Evolutionary conservation across 1,140 invertebrate genomes (phyloP).

Genomic region (Heliconius nattereri): DNA sequence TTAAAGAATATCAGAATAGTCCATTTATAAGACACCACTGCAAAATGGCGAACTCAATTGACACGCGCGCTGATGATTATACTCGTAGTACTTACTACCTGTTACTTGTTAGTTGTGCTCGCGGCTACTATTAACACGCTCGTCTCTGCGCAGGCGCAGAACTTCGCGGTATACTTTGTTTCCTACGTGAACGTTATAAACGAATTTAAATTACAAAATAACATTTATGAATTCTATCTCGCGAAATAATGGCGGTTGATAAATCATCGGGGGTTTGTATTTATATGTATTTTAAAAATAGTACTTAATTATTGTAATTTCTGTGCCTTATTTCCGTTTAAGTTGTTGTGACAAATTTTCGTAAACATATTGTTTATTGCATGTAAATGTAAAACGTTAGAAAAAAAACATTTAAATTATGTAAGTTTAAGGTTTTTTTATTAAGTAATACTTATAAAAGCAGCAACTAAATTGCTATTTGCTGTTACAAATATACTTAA

Average conservation of each 20-base stretch:
- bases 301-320: background rate
- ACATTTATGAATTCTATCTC: constrained; percentile 17
- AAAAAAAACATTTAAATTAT: background rate
- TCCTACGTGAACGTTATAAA: constrained; percentile 26
- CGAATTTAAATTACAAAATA: constrained; percentile 22
- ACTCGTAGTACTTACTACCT: constrained; percentile 20
- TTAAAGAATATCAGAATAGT: constrained; percentile 7
- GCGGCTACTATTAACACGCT: constrained; percentile 51
- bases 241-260: constrained; percentile 40
- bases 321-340: background rate
- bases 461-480: background rate
- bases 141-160: constrained; percentile 44
- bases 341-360: background rate
- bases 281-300: background rate
- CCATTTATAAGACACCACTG: constrained; percentile 1
- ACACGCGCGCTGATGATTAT: constrained; percentile 35
- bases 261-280: constrained; percentile 49
- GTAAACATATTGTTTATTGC: no score
- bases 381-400: no score
- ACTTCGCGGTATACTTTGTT: constrained; percentile 33
- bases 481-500: background rate
- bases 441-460: background rate
- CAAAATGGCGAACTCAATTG: constrained; percentile 26
- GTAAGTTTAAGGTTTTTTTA: background rate
- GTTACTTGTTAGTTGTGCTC: constrained; percentile 47